These are phyloP conservation scores for Nixonia krombeini DNA, from an alignment of 1,140 invertebrate species.

Conservation along the genomic window DNA sequence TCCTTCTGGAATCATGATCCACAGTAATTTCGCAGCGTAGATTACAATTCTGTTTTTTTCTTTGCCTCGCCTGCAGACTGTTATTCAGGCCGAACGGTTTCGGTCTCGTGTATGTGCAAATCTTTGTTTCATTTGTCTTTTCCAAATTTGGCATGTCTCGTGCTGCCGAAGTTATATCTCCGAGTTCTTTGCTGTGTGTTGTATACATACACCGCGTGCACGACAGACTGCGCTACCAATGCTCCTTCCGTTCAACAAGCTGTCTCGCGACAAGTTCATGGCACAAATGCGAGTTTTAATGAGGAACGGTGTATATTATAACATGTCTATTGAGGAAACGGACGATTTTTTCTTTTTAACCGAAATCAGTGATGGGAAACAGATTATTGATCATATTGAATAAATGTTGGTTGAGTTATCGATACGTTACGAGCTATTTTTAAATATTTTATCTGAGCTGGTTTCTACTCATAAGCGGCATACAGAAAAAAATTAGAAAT, in stretches of 20 bases:
- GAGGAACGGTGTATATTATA: constrained; percentile 29
- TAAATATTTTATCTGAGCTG: too few relatives aligned
- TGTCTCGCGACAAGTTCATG: constrained; percentile 1
- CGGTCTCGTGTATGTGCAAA: constrained; percentile 16
- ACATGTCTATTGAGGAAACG: constrained; percentile 33
- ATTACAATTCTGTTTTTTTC: constrained; percentile 1
- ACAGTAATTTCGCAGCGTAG: constrained; percentile 3
- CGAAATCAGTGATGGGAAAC: constrained; percentile 25
- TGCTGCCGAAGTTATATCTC: constrained; percentile 10
- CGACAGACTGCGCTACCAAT: background rate
- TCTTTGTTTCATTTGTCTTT: constrained; percentile 53
- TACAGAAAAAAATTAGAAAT: too few relatives aligned
- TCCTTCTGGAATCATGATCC: background rate
- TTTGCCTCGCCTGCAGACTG: background rate
- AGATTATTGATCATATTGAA: too few relatives aligned
- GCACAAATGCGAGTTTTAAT: constrained; percentile 43
- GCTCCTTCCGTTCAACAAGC: constrained; percentile 27
- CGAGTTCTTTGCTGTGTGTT: constrained; percentile 35
- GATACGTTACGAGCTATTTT: too few relatives aligned
- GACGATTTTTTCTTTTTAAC: constrained; percentile 44
- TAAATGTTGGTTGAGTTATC: too few relatives aligned
- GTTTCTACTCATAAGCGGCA: too few relatives aligned
- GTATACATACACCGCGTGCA: constrained; percentile 15
- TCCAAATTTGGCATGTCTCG: constrained; percentile 43
- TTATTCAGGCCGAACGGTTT: constrained; percentile 7